Conservation (phyloP, 2,113 vertebrate species). For the Nannospalax galili region DNA sequence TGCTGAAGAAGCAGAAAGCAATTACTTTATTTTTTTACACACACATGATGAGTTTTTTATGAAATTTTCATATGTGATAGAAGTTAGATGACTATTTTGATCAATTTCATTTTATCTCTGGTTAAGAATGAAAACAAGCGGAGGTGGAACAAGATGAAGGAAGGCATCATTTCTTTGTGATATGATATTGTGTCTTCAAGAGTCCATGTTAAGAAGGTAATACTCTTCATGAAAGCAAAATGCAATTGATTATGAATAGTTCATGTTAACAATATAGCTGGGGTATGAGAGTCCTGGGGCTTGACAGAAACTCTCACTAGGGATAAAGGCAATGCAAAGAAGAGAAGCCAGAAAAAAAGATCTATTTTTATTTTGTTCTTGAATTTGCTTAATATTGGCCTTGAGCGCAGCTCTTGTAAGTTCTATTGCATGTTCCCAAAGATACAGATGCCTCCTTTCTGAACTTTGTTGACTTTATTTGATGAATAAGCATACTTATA, state of each 20-base stretch:
- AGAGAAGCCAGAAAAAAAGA: not conserved
- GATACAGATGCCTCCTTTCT: not conserved
- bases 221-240: not conserved
- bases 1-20: not conserved
- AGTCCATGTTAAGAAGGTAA: not conserved
- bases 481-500: not conserved
- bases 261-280: not conserved
- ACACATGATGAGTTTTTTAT: not conserved
- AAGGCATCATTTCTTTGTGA: not conserved
- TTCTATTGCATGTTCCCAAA: not conserved
- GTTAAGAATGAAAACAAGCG: not conserved
- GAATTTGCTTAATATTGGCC: not conserved
- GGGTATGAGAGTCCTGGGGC: not conserved
- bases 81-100: not conserved
- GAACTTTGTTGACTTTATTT: not conserved
- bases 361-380: not conserved
- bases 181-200: not conserved
- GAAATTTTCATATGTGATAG: conserved; percentile 4
- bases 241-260: not conserved
- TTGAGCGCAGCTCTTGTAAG: not conserved
- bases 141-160: not conserved
- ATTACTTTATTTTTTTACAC: not conserved
- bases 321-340: not conserved
- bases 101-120: not conserved
- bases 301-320: not conserved